phyloP scores from a whole-genome alignment of 2,888 invertebrate genomes.

The Polyommatus icarus region DNA sequence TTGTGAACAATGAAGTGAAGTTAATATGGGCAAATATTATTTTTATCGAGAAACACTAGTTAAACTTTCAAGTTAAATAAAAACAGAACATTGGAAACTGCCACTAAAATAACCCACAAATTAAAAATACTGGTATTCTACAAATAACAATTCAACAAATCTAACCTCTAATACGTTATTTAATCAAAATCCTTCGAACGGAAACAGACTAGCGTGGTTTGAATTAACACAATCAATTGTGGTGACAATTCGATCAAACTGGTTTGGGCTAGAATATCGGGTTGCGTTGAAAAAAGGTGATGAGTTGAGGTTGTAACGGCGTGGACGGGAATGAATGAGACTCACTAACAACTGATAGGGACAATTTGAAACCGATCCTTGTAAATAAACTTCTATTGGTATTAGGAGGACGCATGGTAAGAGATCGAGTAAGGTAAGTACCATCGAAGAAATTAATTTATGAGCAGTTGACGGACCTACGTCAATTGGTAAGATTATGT shows the following conservation, averaged over 20 bases:
- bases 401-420: too few species aligned
- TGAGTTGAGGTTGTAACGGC: conserved; percentile 63
- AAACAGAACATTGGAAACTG: not conserved
- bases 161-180: not conserved
- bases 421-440: too few species aligned
- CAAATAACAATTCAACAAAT: not conserved
- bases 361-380: conserved; percentile 49
- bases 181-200: conserved; percentile 7
- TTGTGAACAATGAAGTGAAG: too few species aligned
- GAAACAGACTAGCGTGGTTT: conserved; percentile 4
- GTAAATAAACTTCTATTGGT: conserved; percentile 43
- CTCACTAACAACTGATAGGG: conserved; percentile 50
- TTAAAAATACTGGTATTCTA: not conserved
- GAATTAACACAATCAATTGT: conserved; percentile 1
- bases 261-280: conserved; percentile 63
- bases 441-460: too few species aligned
- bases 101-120: not conserved
- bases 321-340: conserved; percentile 69
- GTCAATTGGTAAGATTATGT: too few species aligned
- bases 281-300: conserved; percentile 77
- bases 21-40: too few species aligned
- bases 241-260: conserved; percentile 25
- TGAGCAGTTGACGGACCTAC: too few species aligned
- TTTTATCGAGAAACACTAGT: too few species aligned
- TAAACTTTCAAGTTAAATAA: too few species aligned